Conservation (phyloP, 2,113 vertebrate species). For the Cephalopholis sonnerati region DNA sequence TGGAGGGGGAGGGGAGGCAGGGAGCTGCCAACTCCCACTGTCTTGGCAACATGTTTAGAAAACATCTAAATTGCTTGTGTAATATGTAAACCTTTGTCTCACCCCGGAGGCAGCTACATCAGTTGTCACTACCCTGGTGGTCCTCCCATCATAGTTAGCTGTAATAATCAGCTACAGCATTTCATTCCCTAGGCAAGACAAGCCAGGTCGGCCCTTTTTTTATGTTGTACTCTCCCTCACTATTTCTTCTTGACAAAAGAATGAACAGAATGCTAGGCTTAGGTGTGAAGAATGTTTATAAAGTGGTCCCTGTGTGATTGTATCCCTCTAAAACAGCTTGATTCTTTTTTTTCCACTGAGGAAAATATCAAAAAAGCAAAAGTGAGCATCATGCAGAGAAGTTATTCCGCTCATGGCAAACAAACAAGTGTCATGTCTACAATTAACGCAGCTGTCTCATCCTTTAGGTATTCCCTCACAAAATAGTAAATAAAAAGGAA, state of each 20-base stretch:
- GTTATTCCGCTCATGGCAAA: background rate
- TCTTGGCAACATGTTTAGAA: conserved; percentile 99
- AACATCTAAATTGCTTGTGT: conserved; percentile 99
- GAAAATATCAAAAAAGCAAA: background rate
- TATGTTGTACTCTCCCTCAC: conserved; percentile 63
- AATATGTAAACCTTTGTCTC: conserved; percentile 99
- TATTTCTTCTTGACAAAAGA: conserved; percentile 79
- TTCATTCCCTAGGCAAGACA: conserved; percentile 85
- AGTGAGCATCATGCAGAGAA: conserved; percentile 12
- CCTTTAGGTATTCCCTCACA: conserved; percentile 42
- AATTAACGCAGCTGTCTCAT: conserved; percentile 39
- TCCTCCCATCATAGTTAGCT: conserved; percentile 91
- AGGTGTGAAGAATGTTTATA: conserved; percentile 72
- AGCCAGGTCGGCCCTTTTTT: conserved; percentile 78
- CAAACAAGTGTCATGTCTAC: conserved; percentile 13
- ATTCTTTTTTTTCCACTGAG: conserved; percentile 15
- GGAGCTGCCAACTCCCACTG: conserved; percentile 95
- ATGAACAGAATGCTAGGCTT: conserved; percentile 69
- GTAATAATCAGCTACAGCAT: conserved; percentile 91
- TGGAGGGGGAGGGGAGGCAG: conserved; percentile 41
- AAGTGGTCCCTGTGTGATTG: conserved; percentile 48
- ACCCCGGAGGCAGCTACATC: conserved; percentile 92
- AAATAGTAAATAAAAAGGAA: conserved; percentile 54
- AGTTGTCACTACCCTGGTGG: conserved; percentile 97
- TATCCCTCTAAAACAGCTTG: conserved; percentile 35